Percentiles rank a stretch among this genome's conserved stretches.
Conservation (phyloP, 2,113 vertebrate species). For the Pipra filicauda region DNA sequence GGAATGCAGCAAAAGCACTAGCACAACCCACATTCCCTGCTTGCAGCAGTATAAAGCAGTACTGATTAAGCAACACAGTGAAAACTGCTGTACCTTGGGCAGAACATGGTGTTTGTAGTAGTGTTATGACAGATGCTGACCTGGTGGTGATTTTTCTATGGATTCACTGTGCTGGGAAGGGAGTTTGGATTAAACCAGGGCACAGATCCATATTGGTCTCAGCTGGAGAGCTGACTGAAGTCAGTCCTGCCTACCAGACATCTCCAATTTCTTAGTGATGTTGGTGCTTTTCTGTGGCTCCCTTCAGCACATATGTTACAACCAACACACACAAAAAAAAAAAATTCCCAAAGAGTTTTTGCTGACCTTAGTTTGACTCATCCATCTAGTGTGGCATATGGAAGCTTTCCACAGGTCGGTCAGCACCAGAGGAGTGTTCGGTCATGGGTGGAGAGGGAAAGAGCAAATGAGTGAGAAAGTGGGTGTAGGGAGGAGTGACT, state of each 20-base stretch:
- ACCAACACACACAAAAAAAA: background rate
- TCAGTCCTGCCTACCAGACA: background rate
- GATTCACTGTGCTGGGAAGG: background rate
- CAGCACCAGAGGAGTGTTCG: rapidly evolving
- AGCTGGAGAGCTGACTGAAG: background rate
- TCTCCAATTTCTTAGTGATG: background rate
- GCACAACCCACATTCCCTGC: background rate
- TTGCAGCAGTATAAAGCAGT: background rate
- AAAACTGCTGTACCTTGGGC: rapidly evolving
- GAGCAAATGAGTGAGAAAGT: background rate
- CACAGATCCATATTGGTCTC: background rate
- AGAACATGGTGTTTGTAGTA: background rate
- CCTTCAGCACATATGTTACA: background rate
- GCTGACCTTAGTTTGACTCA: background rate
- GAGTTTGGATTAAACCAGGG: background rate
- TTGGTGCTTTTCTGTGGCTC: background rate
- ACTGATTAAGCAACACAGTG: background rate
- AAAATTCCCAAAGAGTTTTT: background rate
- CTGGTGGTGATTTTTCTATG: background rate
- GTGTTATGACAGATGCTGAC: background rate
- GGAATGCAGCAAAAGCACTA: slow-evolving; percentile 24
- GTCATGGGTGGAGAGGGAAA: background rate
- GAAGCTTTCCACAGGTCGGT: rapidly evolving
- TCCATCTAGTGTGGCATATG: rapidly evolving
- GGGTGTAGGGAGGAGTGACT: background rate